These are phyloP conservation scores for Neoarius graeffei DNA, from an alignment of 2,113 vertebrate genomes.

Conservation along the genomic window DNA sequence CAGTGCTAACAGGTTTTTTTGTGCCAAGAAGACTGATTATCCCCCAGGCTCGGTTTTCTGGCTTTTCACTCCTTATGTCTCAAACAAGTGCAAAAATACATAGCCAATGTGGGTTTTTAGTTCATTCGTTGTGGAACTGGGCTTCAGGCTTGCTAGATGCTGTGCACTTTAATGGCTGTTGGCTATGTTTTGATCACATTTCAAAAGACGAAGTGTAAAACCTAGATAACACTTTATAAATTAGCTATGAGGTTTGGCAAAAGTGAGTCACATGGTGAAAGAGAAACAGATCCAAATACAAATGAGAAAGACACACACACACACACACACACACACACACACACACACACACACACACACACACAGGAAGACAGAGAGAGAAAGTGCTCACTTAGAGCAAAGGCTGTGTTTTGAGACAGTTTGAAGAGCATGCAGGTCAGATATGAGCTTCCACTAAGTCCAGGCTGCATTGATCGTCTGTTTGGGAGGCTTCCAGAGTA, in stretches of 20 bases:
- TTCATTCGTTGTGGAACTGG: constrained; percentile 74
- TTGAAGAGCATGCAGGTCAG: constrained; percentile 60
- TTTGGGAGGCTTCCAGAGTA: constrained; percentile 70
- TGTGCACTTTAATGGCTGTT: constrained; percentile 57
- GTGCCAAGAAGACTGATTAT: constrained; percentile 58
- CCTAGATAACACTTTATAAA: constrained; percentile 37
- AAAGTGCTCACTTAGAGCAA: neutral
- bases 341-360: neutral
- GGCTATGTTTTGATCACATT: constrained; percentile 55
- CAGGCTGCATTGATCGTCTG: constrained; percentile 75
- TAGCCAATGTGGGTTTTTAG: constrained; percentile 52
- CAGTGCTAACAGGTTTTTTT: constrained; percentile 56
- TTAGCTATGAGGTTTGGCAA: constrained; percentile 39
- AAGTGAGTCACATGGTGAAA: neutral
- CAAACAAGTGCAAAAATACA: constrained; percentile 54
- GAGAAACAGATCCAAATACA: constrained; percentile 1
- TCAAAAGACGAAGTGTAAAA: constrained; percentile 51
- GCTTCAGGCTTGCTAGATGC: constrained; percentile 44
- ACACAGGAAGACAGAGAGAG: neutral
- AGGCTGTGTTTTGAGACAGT: constrained; percentile 34
- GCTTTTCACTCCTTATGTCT: constrained; percentile 52
- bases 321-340: neutral
- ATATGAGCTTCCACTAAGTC: constrained; percentile 69
- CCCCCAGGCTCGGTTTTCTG: constrained; percentile 60
- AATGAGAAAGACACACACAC: neutral